A percentile compares a stretch with the other conserved stretches of the same genome.
phyloP scores from a whole-genome alignment of 2,113 vertebrate genomes.

The Perca schrenkii region DNA sequence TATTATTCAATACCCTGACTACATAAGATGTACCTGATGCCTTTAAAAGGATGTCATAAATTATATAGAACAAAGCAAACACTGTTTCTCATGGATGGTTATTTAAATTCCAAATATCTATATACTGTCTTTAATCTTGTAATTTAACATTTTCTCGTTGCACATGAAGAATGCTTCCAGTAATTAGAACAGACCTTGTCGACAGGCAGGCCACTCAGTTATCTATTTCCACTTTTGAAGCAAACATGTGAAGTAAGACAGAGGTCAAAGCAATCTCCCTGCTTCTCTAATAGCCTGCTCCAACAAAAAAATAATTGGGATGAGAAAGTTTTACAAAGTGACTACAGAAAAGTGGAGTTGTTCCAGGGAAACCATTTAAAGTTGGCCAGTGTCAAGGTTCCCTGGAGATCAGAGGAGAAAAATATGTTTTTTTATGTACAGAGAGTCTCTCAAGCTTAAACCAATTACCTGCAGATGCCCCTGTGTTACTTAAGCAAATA shows the following conservation, averaged over 20 bases:
- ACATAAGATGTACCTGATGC: slow-evolving; percentile 38
- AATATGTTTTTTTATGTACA: slow-evolving; percentile 85
- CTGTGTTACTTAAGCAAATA: slow-evolving; percentile 84
- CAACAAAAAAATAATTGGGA: slow-evolving; percentile 39
- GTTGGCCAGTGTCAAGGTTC: slow-evolving; percentile 58
- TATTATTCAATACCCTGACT: slow-evolving; percentile 6
- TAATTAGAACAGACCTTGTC: slow-evolving; percentile 75
- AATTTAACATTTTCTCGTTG: slow-evolving; percentile 47
- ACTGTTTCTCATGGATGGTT: slow-evolving; percentile 39
- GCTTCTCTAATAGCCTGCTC: slow-evolving; percentile 54
- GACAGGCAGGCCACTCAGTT: slow-evolving; percentile 51
- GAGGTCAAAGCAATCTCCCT: slow-evolving; percentile 78
- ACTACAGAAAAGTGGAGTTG: slow-evolving; percentile 58
- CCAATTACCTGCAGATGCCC: slow-evolving; percentile 83
- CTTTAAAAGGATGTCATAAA: slow-evolving; percentile 51
- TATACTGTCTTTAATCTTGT: slow-evolving; percentile 72
- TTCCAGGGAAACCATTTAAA: slow-evolving; percentile 71
- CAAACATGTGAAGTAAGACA: slow-evolving; percentile 64
- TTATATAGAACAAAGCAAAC: slow-evolving; percentile 68
- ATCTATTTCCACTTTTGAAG: slow-evolving; percentile 71
- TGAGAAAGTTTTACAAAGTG: slow-evolving; percentile 74
- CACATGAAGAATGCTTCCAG: slow-evolving; percentile 55
- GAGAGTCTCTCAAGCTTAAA: slow-evolving; percentile 81
- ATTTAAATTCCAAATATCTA: slow-evolving; percentile 67
- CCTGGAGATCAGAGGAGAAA: slow-evolving; percentile 73